phyloP scores from a whole-genome alignment of 2,113 vertebrate genomes.

The Labeo rohita region DNA sequence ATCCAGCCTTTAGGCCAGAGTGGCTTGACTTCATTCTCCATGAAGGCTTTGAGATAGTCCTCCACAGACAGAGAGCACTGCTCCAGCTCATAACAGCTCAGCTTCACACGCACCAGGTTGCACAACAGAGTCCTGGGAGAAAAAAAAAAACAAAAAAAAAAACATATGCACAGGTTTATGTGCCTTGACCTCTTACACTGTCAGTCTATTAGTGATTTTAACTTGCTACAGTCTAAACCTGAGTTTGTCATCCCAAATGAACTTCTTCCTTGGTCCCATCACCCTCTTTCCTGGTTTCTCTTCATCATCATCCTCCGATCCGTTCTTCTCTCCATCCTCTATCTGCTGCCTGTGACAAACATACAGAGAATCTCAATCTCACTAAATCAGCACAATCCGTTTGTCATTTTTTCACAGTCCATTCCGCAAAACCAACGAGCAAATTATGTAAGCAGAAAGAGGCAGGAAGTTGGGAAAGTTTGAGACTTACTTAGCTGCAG shows the following conservation, averaged over 20 bases:
- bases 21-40: constrained; percentile 97
- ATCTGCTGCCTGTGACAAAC: constrained; percentile 81
- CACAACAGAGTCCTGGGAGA: constrained; percentile 87
- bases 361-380: not conserved
- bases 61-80: constrained; percentile 91
- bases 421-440: not conserved
- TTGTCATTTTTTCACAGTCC: not conserved
- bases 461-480: not conserved
- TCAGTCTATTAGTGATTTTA: not conserved
- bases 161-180: not conserved
- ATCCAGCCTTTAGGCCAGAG: constrained; percentile 99
- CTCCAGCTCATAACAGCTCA: constrained; percentile 94
- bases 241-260: constrained; percentile 95
- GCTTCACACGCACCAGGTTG: constrained; percentile 94
- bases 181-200: not conserved
- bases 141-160: not conserved
- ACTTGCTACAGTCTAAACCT: constrained; percentile 73
- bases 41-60: constrained; percentile 97
- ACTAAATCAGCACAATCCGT: not conserved
- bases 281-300: constrained; percentile 96
- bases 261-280: constrained; percentile 96
- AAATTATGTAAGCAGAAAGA: not conserved
- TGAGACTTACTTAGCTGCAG: constrained; percentile 79
- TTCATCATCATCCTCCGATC: constrained; percentile 95
- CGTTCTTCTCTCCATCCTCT: constrained; percentile 93